Evolutionary conservation across 1,140 invertebrate species (phyloP).

Genomic region (Cotesia typhae): DNA sequence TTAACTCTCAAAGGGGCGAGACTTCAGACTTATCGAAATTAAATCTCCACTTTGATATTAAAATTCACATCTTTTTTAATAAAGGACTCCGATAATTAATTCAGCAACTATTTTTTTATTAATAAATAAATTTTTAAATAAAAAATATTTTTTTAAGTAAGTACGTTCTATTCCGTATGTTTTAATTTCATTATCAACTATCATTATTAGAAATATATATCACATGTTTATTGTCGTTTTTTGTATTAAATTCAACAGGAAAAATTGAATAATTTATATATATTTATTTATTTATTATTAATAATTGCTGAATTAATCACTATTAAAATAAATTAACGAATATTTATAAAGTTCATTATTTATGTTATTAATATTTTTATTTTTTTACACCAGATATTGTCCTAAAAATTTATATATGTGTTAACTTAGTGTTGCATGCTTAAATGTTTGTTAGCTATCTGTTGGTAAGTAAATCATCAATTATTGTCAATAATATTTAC

Average conservation of each 20-base stretch:
- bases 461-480: neutral
- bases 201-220: too few species aligned
- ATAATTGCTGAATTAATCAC: neutral
- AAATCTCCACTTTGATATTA: conserved; percentile 18
- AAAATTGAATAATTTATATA: neutral
- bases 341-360: neutral
- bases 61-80: conserved; percentile 23
- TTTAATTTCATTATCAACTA: neutral
- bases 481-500: neutral
- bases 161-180: neutral
- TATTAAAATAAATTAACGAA: conserved; percentile 18
- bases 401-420: neutral
- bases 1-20: conserved; percentile 24
- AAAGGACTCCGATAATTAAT: conserved; percentile 26
- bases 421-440: neutral
- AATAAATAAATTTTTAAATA: neutral
- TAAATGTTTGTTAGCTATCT: neutral
- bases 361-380: neutral
- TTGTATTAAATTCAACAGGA: too few species aligned
- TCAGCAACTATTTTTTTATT: neutral
- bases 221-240: too few species aligned
- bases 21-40: conserved; percentile 17
- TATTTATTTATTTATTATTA: neutral
- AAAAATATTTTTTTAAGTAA: neutral
- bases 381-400: neutral